A percentile compares a stretch with the other conserved stretches of the same genome.
These are phyloP conservation scores for Himalopsyche tibetana DNA, from an alignment of 2,888 invertebrate genomes.

Conservation along the genomic window DNA sequence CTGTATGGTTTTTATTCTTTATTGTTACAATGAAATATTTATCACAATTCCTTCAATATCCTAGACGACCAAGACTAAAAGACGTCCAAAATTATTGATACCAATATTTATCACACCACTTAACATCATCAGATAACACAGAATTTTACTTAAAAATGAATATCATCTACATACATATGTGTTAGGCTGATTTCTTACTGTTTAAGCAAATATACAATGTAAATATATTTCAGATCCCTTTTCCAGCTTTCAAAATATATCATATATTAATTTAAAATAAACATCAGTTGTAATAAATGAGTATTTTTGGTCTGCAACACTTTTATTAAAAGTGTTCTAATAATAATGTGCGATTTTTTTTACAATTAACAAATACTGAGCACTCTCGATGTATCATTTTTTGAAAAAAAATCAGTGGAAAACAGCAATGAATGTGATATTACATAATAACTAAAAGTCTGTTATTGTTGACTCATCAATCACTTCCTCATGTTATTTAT, in stretches of 20 bases:
- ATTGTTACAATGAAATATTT: background rate
- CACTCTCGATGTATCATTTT: too few relatives aligned
- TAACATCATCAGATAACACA: conserved; percentile 23
- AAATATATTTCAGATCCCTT: conserved; percentile 49
- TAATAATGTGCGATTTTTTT: background rate
- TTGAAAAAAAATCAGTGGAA: too few relatives aligned
- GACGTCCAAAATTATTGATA: conserved; percentile 9
- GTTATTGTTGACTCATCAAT: too few relatives aligned
- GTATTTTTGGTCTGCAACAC: background rate
- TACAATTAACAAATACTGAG: too few relatives aligned
- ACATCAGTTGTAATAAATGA: background rate
- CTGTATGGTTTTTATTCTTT: too few relatives aligned
- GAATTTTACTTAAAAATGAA: conserved; percentile 5
- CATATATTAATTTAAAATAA: background rate
- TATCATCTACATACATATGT: conserved; percentile 13
- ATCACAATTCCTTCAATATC: conserved; percentile 5
- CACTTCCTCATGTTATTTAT: too few relatives aligned
- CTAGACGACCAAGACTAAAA: background rate
- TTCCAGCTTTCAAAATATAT: conserved; percentile 47
- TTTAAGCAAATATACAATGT: conserved; percentile 43
- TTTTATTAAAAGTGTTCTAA: background rate
- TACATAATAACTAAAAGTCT: too few relatives aligned
- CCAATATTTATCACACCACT: background rate
- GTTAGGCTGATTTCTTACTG: conserved; percentile 37
- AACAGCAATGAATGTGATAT: too few relatives aligned